Conservation (phyloP, 1,140 invertebrate genomes). For the Polypedilum vanderplanki region DNA sequence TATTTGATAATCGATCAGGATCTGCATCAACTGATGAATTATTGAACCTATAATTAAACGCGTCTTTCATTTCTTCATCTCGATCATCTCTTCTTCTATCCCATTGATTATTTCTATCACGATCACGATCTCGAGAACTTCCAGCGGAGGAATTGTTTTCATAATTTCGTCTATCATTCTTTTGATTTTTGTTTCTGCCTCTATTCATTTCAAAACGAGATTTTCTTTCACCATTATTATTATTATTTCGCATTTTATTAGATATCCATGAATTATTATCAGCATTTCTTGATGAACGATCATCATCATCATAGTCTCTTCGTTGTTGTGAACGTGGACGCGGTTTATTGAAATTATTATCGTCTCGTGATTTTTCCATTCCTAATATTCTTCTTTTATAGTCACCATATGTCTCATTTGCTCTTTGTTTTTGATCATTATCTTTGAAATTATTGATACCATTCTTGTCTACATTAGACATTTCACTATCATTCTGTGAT, state of each 20-base stretch:
- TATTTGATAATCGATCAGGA: background rate
- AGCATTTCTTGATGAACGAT: background rate
- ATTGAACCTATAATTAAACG: background rate
- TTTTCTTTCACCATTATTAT: background rate
- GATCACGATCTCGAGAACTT: background rate
- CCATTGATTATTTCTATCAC: background rate
- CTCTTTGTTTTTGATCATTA: background rate
- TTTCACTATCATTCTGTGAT: no score
- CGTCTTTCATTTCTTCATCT: background rate
- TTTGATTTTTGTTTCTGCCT: background rate
- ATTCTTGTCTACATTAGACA: no score
- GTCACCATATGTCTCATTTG: slow-evolving; percentile 9
- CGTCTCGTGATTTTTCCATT: background rate
- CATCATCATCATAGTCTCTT: background rate
- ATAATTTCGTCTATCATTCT: background rate
- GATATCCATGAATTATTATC: background rate
- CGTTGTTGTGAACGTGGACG: background rate
- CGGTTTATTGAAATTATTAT: background rate
- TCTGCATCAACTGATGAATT: background rate
- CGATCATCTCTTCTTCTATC: background rate
- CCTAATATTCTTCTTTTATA: background rate
- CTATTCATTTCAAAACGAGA: background rate
- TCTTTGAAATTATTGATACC: background rate
- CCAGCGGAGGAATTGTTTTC: background rate
- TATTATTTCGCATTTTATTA: background rate